Conservation (phyloP, 2,797 vertebrate genomes). For the Myotis myotis region DNA sequence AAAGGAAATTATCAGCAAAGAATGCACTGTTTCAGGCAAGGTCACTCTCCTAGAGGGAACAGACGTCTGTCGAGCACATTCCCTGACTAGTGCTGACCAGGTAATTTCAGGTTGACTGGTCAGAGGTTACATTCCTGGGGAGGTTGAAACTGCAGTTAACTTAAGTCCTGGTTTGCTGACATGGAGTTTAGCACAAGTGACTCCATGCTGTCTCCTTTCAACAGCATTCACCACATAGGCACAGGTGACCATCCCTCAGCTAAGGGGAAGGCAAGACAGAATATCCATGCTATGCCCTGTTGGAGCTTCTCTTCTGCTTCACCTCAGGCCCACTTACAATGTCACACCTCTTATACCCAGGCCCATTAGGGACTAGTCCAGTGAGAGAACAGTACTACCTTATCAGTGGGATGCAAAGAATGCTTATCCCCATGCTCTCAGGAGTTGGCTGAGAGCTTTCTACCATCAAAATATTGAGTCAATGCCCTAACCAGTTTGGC, state of each 20-base stretch:
- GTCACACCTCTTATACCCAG: neutral
- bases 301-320: neutral
- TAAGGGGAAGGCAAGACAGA: constrained; percentile 1
- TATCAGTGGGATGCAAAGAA: neutral
- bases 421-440: neutral
- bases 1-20: neutral
- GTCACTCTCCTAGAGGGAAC: neutral
- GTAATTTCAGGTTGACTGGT: neutral
- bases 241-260: neutral
- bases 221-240: neutral
- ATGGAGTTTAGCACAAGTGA: neutral
- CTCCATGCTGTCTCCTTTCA: neutral
- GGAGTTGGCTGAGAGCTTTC: neutral
- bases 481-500: neutral
- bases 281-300: neutral
- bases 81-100: neutral
- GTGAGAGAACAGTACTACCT: neutral
- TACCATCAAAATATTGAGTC: neutral
- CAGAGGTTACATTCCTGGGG: neutral
- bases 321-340: neutral
- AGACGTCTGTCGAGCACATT: neutral
- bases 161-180: neutral
- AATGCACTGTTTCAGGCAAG: neutral
- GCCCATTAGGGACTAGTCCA: neutral
- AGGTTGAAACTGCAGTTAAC: neutral